phyloP scores from a whole-genome alignment of 2,888 invertebrate genomes.

The Sisyra nigra region DNA sequence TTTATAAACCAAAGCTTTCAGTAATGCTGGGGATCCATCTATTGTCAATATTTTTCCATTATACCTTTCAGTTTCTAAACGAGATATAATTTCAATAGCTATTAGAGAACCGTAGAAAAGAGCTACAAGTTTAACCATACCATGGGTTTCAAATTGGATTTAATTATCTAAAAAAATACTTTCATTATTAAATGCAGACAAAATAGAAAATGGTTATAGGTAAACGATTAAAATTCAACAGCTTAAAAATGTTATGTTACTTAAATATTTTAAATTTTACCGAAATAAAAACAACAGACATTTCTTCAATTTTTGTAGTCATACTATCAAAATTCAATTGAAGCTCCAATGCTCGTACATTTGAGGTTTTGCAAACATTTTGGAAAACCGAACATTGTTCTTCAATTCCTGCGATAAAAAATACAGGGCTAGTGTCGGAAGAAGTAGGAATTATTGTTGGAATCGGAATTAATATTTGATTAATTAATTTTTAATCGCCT shows the following conservation, averaged over 20 bases:
- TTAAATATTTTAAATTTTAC: too few species aligned
- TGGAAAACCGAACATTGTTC: conserved; percentile 39
- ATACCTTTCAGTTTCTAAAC: conserved; percentile 49
- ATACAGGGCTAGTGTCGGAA: conserved; percentile 25
- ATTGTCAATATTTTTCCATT: conserved; percentile 52
- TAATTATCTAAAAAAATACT: conserved; percentile 36
- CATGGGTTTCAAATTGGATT: conserved; percentile 32
- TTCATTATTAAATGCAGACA: too few species aligned
- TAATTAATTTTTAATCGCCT: conserved; percentile 37
- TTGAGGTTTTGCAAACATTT: conserved; percentile 32
- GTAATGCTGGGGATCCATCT: conserved; percentile 61
- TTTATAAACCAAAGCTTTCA: conserved; percentile 32
- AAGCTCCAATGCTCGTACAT: conserved; percentile 34
- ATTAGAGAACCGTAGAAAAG: conserved; percentile 79
- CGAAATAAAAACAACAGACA: conserved; percentile 34
- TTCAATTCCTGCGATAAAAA: conserved; percentile 52
- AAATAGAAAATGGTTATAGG: too few species aligned
- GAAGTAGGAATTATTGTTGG: conserved; percentile 15
- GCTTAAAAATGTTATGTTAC: too few species aligned
- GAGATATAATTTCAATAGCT: conserved; percentile 57
- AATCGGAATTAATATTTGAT: conserved; percentile 35
- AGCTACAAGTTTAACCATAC: conserved; percentile 59
- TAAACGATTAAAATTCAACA: too few species aligned
- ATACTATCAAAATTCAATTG: conserved; percentile 36
- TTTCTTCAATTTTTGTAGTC: conserved; percentile 28